Percentiles rank a stretch among this genome's conserved stretches.
Evolutionary conservation across 2,113 vertebrate genomes (phyloP).

Genomic region (Callipepla squamata): DNA sequence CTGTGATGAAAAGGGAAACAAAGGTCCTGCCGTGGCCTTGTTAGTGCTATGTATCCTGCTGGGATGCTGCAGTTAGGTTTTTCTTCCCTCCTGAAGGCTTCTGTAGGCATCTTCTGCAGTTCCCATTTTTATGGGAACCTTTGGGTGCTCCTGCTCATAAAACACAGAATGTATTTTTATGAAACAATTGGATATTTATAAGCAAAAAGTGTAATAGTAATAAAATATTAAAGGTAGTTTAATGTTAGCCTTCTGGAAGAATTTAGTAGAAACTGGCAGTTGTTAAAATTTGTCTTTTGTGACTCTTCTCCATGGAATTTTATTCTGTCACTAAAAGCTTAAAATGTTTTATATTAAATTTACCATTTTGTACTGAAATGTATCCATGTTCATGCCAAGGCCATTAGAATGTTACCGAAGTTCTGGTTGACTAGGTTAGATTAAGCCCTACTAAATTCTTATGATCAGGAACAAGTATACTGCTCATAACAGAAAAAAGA

Average conservation of each 20-base stretch:
- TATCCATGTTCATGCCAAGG: background rate
- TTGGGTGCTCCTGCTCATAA: background rate
- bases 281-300: background rate
- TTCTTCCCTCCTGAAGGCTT: background rate
- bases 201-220: no score
- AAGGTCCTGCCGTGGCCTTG: rapidly evolving
- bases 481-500: background rate
- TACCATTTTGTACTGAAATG: background rate
- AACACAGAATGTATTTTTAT: background rate
- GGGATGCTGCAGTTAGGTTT: background rate
- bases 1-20: background rate
- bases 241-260: background rate
- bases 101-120: background rate
- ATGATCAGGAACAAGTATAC: background rate
- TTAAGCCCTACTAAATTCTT: background rate
- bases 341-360: background rate
- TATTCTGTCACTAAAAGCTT: background rate
- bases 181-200: background rate
- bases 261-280: background rate
- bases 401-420: background rate
- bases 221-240: background rate
- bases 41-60: rapidly evolving
- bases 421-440: background rate
- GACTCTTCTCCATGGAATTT: background rate
- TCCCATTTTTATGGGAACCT: background rate